Evolutionary conservation across 2,888 invertebrate genomes (phyloP).

Genomic region (Drosophila pegasa): DNA sequence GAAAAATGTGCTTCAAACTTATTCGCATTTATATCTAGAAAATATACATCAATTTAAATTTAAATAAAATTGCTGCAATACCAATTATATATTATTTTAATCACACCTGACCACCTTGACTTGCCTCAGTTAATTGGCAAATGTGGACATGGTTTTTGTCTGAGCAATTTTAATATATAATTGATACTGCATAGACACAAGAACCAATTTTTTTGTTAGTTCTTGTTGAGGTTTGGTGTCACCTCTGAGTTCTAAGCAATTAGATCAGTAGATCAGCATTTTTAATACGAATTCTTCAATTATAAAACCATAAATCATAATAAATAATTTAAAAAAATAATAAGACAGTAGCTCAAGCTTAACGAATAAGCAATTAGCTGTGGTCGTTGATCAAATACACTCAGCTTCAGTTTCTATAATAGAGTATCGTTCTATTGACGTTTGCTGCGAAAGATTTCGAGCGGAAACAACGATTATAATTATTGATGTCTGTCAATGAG

Average conservation of each 20-base stretch:
- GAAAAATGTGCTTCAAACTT: neutral
- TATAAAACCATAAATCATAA: conserved; percentile 3
- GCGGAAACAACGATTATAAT: conserved; percentile 49
- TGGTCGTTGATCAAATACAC: neutral
- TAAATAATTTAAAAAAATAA: too few species aligned
- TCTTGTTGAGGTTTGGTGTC: conserved; percentile 5
- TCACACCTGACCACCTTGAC: conserved; percentile 35
- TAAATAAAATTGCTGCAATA: conserved; percentile 9
- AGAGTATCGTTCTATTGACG: neutral
- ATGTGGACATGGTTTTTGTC: conserved; percentile 9
- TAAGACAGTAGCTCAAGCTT: too few species aligned
- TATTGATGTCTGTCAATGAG: conserved; percentile 33
- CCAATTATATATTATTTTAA: conserved; percentile 19
- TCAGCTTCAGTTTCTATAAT: too few species aligned
- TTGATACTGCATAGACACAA: conserved; percentile 7
- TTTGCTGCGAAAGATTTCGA: conserved; percentile 30
- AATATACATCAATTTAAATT: neutral
- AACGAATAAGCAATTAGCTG: too few species aligned
- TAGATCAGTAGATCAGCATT: neutral
- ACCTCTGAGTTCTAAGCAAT: conserved; percentile 8
- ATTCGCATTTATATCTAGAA: conserved; percentile 2
- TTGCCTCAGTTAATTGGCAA: conserved; percentile 15
- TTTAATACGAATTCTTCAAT: conserved; percentile 23
- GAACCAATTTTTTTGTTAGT: neutral
- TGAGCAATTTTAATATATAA: conserved; percentile 7